These are phyloP conservation scores for Rhea americana DNA, from an alignment of 2,113 vertebrate genomes.

Conservation along the genomic window DNA sequence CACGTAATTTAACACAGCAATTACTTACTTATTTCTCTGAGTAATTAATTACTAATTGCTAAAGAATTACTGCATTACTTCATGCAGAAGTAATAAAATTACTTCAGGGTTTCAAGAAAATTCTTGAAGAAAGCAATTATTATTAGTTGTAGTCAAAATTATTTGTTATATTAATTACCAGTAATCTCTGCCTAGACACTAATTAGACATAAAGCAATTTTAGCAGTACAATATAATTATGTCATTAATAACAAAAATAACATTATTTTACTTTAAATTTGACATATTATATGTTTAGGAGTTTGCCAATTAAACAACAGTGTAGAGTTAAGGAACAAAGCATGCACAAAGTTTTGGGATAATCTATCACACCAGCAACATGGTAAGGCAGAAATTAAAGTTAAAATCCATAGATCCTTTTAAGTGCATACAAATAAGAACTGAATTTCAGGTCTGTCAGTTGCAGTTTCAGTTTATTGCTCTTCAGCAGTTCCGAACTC, in stretches of 20 bases:
- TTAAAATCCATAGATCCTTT: background rate
- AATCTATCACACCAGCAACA: background rate
- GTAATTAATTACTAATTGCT: conserved; percentile 53
- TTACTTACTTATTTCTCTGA: conserved; percentile 29
- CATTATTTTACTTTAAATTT: conserved; percentile 60
- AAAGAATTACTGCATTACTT: conserved; percentile 16
- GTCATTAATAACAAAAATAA: conserved; percentile 68
- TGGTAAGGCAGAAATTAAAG: background rate
- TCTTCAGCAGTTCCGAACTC: background rate
- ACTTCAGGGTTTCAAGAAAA: conserved; percentile 61
- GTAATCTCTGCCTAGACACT: conserved; percentile 46
- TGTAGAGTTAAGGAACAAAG: background rate
- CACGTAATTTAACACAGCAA: background rate
- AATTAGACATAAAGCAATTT: conserved; percentile 59
- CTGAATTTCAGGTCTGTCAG: background rate
- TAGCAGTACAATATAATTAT: conserved; percentile 53
- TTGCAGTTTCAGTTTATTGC: background rate
- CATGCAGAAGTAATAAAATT: conserved; percentile 49
- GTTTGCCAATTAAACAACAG: conserved; percentile 35
- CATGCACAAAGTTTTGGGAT: background rate
- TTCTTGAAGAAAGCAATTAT: conserved; percentile 60
- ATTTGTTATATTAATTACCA: conserved; percentile 71
- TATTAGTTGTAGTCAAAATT: conserved; percentile 62
- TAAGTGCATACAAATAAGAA: background rate
- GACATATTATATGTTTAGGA: conserved; percentile 27